phyloP scores from a whole-genome alignment of 2,797 vertebrate species.

The Sebastiscus albofasciatus region DNA sequence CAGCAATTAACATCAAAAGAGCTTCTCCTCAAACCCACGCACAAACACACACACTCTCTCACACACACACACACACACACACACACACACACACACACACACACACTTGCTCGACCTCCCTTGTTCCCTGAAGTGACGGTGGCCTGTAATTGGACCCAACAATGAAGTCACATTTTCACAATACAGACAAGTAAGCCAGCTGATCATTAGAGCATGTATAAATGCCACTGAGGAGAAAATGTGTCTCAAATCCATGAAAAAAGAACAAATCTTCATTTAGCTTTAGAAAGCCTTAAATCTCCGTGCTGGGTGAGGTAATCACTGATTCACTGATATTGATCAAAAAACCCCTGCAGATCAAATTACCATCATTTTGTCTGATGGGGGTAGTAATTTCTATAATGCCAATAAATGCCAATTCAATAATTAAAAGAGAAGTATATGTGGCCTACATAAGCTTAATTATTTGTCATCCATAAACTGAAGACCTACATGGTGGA shows the following conservation, averaged over 20 bases:
- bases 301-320: conserved; percentile 10
- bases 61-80: not conserved
- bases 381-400: conserved; percentile 17
- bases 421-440: conserved; percentile 25
- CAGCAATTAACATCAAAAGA: conserved; percentile 24
- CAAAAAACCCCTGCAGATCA: conserved; percentile 25
- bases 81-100: not conserved
- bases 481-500: not conserved
- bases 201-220: conserved; percentile 2
- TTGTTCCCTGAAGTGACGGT: not conserved
- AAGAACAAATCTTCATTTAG: not conserved
- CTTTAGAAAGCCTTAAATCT: not conserved
- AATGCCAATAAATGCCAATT: conserved; percentile 8
- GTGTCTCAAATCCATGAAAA: not conserved
- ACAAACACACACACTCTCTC: not conserved
- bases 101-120: not conserved
- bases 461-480: not conserved
- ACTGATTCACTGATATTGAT: conserved; percentile 36
- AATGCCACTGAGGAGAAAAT: not conserved
- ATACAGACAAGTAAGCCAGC: not conserved
- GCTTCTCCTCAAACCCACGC: not conserved
- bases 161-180: conserved; percentile 4
- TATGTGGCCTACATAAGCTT: not conserved
- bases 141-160: conserved; percentile 7
- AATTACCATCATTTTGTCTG: conserved; percentile 23